phyloP scores from a whole-genome alignment of 2,797 vertebrate species.

The Pangasius krempfi region DNA sequence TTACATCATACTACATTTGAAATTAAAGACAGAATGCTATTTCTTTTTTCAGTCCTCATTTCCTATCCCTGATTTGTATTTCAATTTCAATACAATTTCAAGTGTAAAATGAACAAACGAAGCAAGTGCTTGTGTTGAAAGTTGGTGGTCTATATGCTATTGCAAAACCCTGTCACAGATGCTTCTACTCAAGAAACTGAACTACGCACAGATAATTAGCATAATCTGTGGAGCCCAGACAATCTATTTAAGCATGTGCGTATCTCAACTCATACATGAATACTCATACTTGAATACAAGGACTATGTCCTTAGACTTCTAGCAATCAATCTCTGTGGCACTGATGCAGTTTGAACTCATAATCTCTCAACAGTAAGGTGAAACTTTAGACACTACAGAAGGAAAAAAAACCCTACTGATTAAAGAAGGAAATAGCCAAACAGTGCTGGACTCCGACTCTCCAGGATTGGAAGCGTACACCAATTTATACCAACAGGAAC shows the following conservation, averaged over 20 bases:
- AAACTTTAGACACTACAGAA: background rate
- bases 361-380: background rate
- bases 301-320: background rate
- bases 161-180: background rate
- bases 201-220: background rate
- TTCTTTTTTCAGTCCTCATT: background rate
- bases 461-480: background rate
- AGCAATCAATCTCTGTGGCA: background rate
- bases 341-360: background rate
- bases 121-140: background rate
- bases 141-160: background rate
- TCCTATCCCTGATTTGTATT: background rate
- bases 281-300: background rate
- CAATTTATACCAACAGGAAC: conserved; percentile 15
- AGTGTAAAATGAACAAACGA: background rate
- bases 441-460: background rate
- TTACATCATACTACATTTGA: background rate
- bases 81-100: background rate
- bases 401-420: too few species aligned
- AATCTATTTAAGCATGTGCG: background rate
- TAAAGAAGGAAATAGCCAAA: background rate
- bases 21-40: background rate
- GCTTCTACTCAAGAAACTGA: background rate
- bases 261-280: background rate
- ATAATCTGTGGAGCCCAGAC: background rate